A percentile compares a stretch with the other conserved stretches of the same genome.
phyloP scores from a whole-genome alignment of 2,113 vertebrate species.

The Indicator indicator region DNA sequence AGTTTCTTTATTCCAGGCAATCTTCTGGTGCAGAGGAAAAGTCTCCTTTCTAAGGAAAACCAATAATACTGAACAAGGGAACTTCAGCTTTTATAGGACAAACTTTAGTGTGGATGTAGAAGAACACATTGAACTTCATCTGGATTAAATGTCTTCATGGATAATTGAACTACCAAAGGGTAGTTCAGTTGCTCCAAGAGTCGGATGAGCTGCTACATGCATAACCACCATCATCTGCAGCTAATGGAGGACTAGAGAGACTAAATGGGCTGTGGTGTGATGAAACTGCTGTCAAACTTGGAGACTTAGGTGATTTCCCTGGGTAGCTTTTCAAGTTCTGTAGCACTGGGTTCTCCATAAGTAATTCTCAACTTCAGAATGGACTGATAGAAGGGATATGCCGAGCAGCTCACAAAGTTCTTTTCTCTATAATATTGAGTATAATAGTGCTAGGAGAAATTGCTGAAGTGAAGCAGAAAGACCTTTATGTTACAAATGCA shows the following conservation, averaged over 20 bases:
- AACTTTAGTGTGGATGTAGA: not conserved
- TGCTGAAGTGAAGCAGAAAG: not conserved
- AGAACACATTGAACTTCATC: not conserved
- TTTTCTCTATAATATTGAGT: not conserved
- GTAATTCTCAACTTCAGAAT: not conserved
- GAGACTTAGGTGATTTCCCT: constrained; percentile 3
- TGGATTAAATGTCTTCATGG: not conserved
- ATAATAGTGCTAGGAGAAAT: not conserved
- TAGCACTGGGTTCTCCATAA: not conserved
- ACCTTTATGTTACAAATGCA: not conserved
- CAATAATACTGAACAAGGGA: not conserved
- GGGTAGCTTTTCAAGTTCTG: not conserved
- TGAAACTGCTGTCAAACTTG: not conserved
- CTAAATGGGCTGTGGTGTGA: not conserved
- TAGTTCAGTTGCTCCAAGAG: not conserved
- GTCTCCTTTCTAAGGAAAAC: not conserved
- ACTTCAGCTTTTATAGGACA: not conserved
- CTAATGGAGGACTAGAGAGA: not conserved
- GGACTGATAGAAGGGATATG: not conserved
- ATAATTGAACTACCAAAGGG: not conserved
- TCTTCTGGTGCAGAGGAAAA: not conserved
- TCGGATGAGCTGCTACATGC: not conserved
- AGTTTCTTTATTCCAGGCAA: not conserved
- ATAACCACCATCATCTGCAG: not conserved
- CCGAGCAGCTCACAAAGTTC: not conserved